phyloP scores from a whole-genome alignment of 2,888 invertebrate genomes.

The Xestobium rufovillosum region DNA sequence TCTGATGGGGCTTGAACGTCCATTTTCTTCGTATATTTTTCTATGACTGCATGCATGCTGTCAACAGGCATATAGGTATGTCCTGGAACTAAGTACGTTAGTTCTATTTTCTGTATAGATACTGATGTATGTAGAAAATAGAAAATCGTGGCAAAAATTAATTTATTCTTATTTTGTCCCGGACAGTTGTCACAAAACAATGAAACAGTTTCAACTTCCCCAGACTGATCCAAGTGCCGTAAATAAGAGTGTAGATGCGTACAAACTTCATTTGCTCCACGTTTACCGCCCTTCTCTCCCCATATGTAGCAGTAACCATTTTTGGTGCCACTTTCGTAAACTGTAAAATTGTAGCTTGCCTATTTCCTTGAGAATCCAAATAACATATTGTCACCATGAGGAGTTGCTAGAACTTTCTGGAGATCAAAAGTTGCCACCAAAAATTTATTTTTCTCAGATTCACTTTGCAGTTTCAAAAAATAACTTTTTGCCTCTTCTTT shows the following conservation, averaged over 20 bases:
- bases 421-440: conserved; percentile 20
- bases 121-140: too few relatives aligned
- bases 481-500: too few relatives aligned
- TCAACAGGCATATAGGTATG: too few relatives aligned
- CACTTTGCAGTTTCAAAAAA: too few relatives aligned
- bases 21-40: too few relatives aligned
- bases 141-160: too few relatives aligned
- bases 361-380: conserved; percentile 28
- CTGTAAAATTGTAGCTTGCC: conserved; percentile 28
- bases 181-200: conserved; percentile 15
- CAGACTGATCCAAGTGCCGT: conserved; percentile 25
- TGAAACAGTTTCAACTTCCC: conserved; percentile 13
- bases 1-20: too few relatives aligned
- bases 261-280: conserved; percentile 21
- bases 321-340: conserved; percentile 26
- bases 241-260: conserved; percentile 24
- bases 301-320: conserved; percentile 26
- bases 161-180: too few relatives aligned
- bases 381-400: conserved; percentile 25
- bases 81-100: too few relatives aligned
- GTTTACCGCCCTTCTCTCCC: conserved; percentile 25
- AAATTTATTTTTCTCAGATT: too few relatives aligned
- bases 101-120: too few relatives aligned
- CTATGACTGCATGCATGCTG: too few relatives aligned
- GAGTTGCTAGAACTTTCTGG: conserved; percentile 27